Conservation (phyloP, 2,797 vertebrate genomes). For the Percopsis omiscomaycus region DNA sequence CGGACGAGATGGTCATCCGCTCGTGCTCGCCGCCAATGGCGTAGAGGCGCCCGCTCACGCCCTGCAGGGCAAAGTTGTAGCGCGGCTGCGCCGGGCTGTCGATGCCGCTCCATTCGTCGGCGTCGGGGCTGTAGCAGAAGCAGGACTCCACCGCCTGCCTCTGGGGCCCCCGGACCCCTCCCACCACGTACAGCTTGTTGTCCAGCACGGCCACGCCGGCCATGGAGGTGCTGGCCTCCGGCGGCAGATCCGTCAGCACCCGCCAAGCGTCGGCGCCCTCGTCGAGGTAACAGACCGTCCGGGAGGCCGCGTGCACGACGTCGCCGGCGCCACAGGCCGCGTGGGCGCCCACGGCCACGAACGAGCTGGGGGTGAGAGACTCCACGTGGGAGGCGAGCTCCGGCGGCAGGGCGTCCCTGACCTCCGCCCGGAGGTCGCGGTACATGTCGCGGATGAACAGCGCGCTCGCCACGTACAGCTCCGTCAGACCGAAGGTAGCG, state of each 20-base stretch:
- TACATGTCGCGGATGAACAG: slow-evolving; percentile 87
- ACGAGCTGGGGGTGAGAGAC: slow-evolving; percentile 81
- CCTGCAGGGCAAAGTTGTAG: slow-evolving; percentile 84
- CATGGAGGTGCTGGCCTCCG: slow-evolving; percentile 88
- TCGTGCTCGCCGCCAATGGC: slow-evolving; percentile 87
- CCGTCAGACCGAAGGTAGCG: slow-evolving; percentile 83
- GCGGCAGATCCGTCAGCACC: slow-evolving; percentile 85
- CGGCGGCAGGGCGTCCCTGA: slow-evolving; percentile 68
- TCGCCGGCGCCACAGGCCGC: slow-evolving; percentile 42
- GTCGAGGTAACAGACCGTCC: slow-evolving; percentile 90
- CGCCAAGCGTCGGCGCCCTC: slow-evolving; percentile 85
- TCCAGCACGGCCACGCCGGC: slow-evolving; percentile 87
- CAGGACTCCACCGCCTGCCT: slow-evolving; percentile 84
- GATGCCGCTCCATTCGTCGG: slow-evolving; percentile 81
- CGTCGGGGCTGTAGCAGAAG: slow-evolving; percentile 83
- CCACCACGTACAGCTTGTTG: slow-evolving; percentile 90
- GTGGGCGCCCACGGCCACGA: slow-evolving; percentile 78
- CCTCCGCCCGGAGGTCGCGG: slow-evolving; percentile 72
- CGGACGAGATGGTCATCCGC: slow-evolving; percentile 80
- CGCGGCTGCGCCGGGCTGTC: slow-evolving; percentile 84
- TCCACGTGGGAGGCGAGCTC: slow-evolving; percentile 84
- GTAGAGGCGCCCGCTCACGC: slow-evolving; percentile 79
- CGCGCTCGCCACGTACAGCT: slow-evolving; percentile 80
- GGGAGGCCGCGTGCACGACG: slow-evolving; percentile 54
- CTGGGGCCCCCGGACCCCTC: slow-evolving; percentile 83